Base-by-base conservation (phyloP, 2,113 vertebrate species). In the Cololabis saira region DNA sequence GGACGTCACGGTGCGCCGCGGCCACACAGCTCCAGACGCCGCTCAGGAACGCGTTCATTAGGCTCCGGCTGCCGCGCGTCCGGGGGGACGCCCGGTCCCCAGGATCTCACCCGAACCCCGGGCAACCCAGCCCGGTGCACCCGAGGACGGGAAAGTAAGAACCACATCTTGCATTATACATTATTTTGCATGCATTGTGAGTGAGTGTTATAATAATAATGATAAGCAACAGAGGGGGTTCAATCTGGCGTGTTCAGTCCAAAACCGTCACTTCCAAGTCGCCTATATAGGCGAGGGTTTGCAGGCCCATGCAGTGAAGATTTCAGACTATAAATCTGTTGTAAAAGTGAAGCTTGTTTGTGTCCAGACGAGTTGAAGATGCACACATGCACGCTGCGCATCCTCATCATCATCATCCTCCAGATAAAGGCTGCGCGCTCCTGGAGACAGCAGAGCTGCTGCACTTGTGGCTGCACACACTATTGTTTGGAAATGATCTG, bases 1-100 rank as follows among this genome's bases (percentile, higher is more conserved):
- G 89, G 88, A 94, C 93, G 94, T 95, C 94, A 94, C 86, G 74
- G 44, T 71, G 79, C 54, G 90, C 49, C 66, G 77, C 89, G 84
- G 72, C 87, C 91, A 91, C 82, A 89, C 77, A 87, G 85, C 91
- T 83, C 87, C 65, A 79, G 86, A 91, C 90, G 85, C 76, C 63
- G 78, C 87, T 88, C 81, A n/a, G 83, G 86, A 84, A 81, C 54
- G 79, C 81, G 85, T 86, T 78, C 91, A 92, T 87, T 89, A 80
- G 86, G 67, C 81, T 76, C 27, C 68, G 77, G 73, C 42, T 73
- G 74, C 79, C 48, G 69, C 79, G 67, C 80, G 80, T 67, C 73
- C 78, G 70, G 87, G 72, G 79, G 78, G 61, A 85, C 61, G 57
- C 54, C 67, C 19, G 81, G 57, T 47, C 42, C 41, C 72, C 71